Evolutionary conservation across 1,140 invertebrate species (phyloP).

Genomic region (Cryptotermes secundus): DNA sequence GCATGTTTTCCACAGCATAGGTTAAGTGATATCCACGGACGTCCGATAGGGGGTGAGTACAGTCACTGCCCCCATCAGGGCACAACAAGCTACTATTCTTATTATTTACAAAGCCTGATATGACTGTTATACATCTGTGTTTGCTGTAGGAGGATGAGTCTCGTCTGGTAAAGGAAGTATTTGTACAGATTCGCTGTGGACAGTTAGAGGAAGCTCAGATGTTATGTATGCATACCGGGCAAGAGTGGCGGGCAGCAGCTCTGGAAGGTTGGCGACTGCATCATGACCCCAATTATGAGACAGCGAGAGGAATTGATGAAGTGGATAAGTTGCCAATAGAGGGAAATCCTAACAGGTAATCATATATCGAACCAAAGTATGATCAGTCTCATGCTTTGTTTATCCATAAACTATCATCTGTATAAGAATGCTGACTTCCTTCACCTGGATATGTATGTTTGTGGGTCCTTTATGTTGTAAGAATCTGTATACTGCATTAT

Average conservation of each 20-base stretch:
- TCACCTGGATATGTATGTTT: too few species aligned
- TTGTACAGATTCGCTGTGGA: constrained; percentile 80
- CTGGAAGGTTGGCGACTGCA: constrained; percentile 85
- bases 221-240: constrained; percentile 79
- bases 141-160: constrained; percentile 71
- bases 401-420: too few species aligned
- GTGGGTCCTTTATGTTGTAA: too few species aligned
- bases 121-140: not conserved
- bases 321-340: constrained; percentile 57
- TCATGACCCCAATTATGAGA: constrained; percentile 76
- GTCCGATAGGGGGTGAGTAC: too few species aligned
- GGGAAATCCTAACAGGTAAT: constrained; percentile 72
- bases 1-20: too few species aligned
- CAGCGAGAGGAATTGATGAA: constrained; percentile 41
- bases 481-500: too few species aligned
- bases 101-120: not conserved
- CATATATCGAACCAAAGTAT: not conserved
- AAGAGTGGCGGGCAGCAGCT: constrained; percentile 85
- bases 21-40: too few species aligned
- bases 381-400: too few species aligned
- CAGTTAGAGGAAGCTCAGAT: constrained; percentile 80
- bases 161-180: constrained; percentile 67
- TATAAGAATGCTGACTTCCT: too few species aligned
- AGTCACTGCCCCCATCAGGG: too few species aligned
- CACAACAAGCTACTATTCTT: not conserved